Percentiles rank a stretch among this genome's conserved stretches.
These are phyloP conservation scores for Holothuria glaberrima DNA, from an alignment of 35 echinoderm and acorn worm species.

Conservation along the genomic window DNA sequence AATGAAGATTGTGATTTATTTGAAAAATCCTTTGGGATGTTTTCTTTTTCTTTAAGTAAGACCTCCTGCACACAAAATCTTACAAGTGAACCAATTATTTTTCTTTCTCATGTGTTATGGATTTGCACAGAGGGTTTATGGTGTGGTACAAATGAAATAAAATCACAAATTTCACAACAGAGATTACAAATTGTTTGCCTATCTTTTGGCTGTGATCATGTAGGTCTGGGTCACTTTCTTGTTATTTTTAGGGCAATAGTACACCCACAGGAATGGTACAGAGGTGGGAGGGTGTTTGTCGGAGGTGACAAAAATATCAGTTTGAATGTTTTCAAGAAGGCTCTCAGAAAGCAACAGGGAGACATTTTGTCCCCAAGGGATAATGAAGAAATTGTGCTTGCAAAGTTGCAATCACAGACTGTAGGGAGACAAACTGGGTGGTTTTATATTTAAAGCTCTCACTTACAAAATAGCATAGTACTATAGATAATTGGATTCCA, in stretches of 20 bases:
- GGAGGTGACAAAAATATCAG: conserved; percentile 26
- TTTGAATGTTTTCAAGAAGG: neutral
- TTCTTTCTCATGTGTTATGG: neutral
- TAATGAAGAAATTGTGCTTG: neutral
- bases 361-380: neutral
- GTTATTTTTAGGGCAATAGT: conserved; percentile 38
- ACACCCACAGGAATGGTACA: neutral
- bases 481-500: too few relatives aligned
- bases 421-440: too few relatives aligned
- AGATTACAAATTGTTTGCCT: neutral
- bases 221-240: conserved; percentile 18
- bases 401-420: too few relatives aligned
- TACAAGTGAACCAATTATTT: conserved; percentile 9
- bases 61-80: neutral
- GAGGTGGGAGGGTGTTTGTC: neutral
- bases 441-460: too few relatives aligned
- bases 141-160: too few relatives aligned
- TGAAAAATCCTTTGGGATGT: too few relatives aligned
- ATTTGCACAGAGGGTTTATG: too few relatives aligned
- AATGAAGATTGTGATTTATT: too few relatives aligned
- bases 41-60: too few relatives aligned
- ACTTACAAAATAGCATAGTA: too few relatives aligned
- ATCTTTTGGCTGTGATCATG: neutral
- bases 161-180: neutral
- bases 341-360: neutral